phyloP scores from a whole-genome alignment of 2,888 invertebrate genomes.

The Rhogogaster chlorosoma region DNA sequence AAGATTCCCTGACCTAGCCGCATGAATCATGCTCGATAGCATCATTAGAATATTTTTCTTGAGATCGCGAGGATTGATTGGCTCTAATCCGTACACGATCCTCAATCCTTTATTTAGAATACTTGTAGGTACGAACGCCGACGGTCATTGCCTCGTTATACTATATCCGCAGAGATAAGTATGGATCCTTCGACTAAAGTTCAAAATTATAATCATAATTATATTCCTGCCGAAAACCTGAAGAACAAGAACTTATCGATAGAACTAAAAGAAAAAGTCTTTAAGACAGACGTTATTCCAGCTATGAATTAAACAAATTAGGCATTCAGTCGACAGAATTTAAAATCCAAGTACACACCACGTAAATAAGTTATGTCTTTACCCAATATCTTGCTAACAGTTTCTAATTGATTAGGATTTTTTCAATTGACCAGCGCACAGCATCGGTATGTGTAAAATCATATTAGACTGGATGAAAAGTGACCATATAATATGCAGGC shows the following conservation, averaged over 20 bases:
- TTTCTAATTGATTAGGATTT: background rate
- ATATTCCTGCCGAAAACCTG: background rate
- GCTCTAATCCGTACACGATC: conserved; percentile 30
- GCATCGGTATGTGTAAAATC: background rate
- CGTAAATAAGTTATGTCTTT: background rate
- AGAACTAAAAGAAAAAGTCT: background rate
- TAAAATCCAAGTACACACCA: background rate
- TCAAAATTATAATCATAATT: background rate
- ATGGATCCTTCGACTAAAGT: background rate
- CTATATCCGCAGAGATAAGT: background rate
- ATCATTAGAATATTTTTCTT: conserved; percentile 44
- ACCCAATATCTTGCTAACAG: background rate
- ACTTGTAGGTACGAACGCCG: conserved; percentile 11
- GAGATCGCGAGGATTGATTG: conserved; percentile 41
- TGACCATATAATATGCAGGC: background rate
- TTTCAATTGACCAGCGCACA: background rate
- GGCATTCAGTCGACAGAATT: background rate
- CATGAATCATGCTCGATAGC: conserved; percentile 48
- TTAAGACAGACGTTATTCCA: background rate
- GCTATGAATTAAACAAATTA: background rate
- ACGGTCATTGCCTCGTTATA: conserved; percentile 22
- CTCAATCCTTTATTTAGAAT: conserved; percentile 35
- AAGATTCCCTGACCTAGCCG: conserved; percentile 46
- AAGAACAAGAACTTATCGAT: background rate
- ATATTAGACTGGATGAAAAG: background rate